Base-by-base conservation (phyloP, 2,113 vertebrate species). In the Hypocryptadius cinnamomeus region DNA sequence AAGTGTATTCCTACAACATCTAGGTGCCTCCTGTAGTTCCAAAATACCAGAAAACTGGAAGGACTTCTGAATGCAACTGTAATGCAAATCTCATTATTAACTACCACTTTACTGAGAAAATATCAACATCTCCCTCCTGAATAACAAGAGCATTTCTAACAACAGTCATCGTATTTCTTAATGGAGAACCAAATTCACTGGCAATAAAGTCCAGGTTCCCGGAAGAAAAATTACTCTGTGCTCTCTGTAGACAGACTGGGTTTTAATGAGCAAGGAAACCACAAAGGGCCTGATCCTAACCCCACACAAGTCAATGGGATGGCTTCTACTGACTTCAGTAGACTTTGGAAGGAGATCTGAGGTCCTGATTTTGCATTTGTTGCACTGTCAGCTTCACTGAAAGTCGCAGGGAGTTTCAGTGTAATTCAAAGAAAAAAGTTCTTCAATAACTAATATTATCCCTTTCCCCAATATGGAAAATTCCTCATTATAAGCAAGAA, bases 101-200 rank as follows among this genome's bases (percentile, higher is more conserved):
- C 83, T 90, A 95, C 60, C 53, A 76, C 79, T 90, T 96, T 90
- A 89, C 66, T 93, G 70, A 93, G 70, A 50, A 96, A 96, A 96
- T 93, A 95, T 33, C 92, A 96, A 48, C 50, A 81, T 14, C 30
- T 92, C 92, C 59, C 87, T 91, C 37, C 81, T 92, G 92, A 96
- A 76, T 93, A 95, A 89, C 50, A 76, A 28, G 30, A 82, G 84
- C 50, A 92, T 91, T 89, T 94, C 84, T 85, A 87, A 76, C 78
- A 88, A 60, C 86, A 94, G 48, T 22, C n/a, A 91, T 68, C 0
- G 1, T 91, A 79, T 92, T 89, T 92, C 84, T 95, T 89, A 94
- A 94, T 72, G 78, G 81, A 89, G 84, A 95, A 85, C 40, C 19
- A 53, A 92, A 79, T 91, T 92, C 54, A 64, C 40, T 17, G 45